Base-by-base conservation (phyloP, 2,888 invertebrate genomes). In the Epiblema foenella region DNA sequence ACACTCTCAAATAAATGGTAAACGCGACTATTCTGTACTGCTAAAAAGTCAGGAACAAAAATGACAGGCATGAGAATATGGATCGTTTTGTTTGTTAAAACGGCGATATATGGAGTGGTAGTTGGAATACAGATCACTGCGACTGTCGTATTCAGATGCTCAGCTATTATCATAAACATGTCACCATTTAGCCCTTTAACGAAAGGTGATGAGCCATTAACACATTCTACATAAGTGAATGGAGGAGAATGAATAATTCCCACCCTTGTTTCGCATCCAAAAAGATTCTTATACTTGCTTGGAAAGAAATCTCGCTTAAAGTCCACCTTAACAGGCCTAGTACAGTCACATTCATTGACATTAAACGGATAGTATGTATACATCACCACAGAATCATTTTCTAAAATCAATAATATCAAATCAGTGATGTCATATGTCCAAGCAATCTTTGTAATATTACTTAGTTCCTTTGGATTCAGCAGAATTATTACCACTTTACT, bases 281-380 rank as follows among this genome's bases (percentile, higher is more conserved):
- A 73, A 67, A 88, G 89, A 74, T 89, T 86, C 1, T 49, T 71
- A 67, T 82, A 87, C 73, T 89, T 90, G 49, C 75, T 81, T 2
- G 83, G 81, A 77, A 87, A 89, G 46, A 81, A 75, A 10, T 76
- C 72, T 20, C 75, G 68, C 17, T 78, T 71, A 17, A 52, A 9
- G 5, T 77, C 75, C 46, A 87, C 57, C 60, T 65, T 46, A 2
- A 85, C 76, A 1, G 88, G 83, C 9, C 78, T 77, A 24, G 75
- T 76, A 67, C 88, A 81, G 1, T 74, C 79, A 75, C 90, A 90
- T 17, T 68, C 69, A 15, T 70, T 71, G 15, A 79, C 74, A 10
- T 74, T 78, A 62, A 85, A 85, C 3, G 90, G 90, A 69, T 79
- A 81, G 74, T 83, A 89, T 0, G 89, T 89, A 4, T 80, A 78